A percentile compares a stretch with the other conserved stretches of the same genome.
These are phyloP conservation scores for Melipona beecheii DNA, from an alignment of 2,888 invertebrate species.

Conservation along the genomic window DNA sequence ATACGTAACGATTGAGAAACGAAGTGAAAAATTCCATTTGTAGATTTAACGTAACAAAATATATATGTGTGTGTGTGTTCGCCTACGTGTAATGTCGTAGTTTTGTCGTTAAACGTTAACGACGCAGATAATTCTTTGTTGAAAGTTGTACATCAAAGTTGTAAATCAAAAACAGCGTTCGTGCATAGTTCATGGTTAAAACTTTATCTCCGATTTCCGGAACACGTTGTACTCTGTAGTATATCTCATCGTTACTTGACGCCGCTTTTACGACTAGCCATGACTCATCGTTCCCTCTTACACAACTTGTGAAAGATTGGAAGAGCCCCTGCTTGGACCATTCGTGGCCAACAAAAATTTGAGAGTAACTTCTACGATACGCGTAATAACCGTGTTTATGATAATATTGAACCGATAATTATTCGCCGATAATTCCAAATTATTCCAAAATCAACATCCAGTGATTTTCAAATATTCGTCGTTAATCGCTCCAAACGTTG, in stretches of 20 bases:
- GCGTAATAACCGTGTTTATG: not conserved
- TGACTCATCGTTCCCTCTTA: slow-evolving; percentile 48
- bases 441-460: not conserved
- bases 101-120: slow-evolving; percentile 6
- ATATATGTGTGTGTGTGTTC: not conserved
- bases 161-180: slow-evolving; percentile 42
- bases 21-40: not conserved
- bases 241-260: slow-evolving; percentile 51
- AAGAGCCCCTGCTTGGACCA: not conserved
- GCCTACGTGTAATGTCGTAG: not conserved
- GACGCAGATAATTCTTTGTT: slow-evolving; percentile 11
- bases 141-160: slow-evolving; percentile 9
- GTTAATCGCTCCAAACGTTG: not conserved
- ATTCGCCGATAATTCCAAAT: too few species aligned
- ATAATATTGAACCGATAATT: not conserved
- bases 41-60: not conserved
- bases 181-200: slow-evolving; percentile 39
- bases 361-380: not conserved
- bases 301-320: slow-evolving; percentile 10
- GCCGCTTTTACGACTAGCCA: slow-evolving; percentile 49
- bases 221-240: slow-evolving; percentile 32
- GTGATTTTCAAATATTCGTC: not conserved
- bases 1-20: too few species aligned
- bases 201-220: slow-evolving; percentile 59
- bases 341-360: not conserved